Evolutionary conservation across 2,113 vertebrate species (phyloP).

Genomic region (Elephas maximus): DNA sequence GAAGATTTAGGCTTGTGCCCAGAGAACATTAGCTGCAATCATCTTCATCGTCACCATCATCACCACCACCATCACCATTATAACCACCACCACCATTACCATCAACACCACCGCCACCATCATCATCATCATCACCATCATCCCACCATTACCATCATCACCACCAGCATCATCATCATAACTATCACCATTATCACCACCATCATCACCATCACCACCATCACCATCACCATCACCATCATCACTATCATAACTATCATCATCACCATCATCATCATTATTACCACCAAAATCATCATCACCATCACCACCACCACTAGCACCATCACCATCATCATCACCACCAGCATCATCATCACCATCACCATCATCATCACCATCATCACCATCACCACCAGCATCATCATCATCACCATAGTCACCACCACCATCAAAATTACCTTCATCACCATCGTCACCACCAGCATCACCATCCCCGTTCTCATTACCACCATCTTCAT

Average conservation of each 20-base stretch:
- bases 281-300: not conserved
- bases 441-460: not conserved
- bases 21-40: not conserved
- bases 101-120: not conserved
- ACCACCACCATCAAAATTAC: not conserved
- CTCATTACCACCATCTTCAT: no score
- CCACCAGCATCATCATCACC: not conserved
- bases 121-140: not conserved
- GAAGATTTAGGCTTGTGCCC: no score
- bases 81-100: not conserved
- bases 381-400: not conserved
- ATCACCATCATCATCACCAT: not conserved
- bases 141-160: not conserved
- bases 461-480: not conserved
- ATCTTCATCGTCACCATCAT: not conserved
- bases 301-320: not conserved
- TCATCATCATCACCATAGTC: not conserved
- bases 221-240: not conserved
- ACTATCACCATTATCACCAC: not conserved
- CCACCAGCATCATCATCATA: not conserved
- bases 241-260: not conserved
- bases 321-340: not conserved
- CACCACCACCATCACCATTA: not conserved
- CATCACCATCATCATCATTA: not conserved
- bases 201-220: not conserved